Base-by-base conservation (phyloP, 2,888 invertebrate species). In the Cephus spinipes region DNA sequence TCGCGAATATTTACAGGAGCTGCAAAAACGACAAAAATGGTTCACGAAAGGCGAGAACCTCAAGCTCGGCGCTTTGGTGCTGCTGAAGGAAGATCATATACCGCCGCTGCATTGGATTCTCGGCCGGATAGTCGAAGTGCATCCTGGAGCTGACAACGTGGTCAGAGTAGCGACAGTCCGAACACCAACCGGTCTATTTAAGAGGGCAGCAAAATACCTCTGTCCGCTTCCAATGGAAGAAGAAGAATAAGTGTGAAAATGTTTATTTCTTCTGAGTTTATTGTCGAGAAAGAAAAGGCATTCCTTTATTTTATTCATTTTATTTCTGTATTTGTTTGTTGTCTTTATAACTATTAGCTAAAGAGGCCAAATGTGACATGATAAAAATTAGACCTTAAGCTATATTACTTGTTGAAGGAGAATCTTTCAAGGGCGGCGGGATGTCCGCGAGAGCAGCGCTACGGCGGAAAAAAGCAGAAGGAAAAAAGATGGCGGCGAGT, bases 101-200 rank as follows among this genome's bases (percentile, higher is more conserved):
- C 84, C 86, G n/a, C 86, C 86, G 3, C 32, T 82, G n/a, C 77
- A 83, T 33, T 89, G 89, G 88, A 69, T 75, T 30, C 73, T 85
- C 1, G 86, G 84, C 11, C 40, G 86, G 68, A 77, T 87, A 12
- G 33, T 80, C 1, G 34, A 83, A 11, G 69, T 86, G 11, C 81
- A 85, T 76, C 85, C 85, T n/a, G 88, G 87, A 69, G 55, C 69
- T 11, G 88, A 88, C 74, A 79, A 78, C 15, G 36, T 83, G 1
- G 76, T 81, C 11, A 75, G 87, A 76, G 87, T 87, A 0, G 87
- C 80, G 0, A 81, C 84, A 6, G 78, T 89, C 15, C 82, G 82
- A 31, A 87, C 86, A 11, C 36, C 76, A 36, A 79, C 77, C 55
- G 82, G 82, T 23, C 73, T 73, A 1, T 33, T 82, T 12, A 80